Evolutionary conservation across 2,888 invertebrate genomes (phyloP).

Genomic region (Xanthorhoe designata): DNA sequence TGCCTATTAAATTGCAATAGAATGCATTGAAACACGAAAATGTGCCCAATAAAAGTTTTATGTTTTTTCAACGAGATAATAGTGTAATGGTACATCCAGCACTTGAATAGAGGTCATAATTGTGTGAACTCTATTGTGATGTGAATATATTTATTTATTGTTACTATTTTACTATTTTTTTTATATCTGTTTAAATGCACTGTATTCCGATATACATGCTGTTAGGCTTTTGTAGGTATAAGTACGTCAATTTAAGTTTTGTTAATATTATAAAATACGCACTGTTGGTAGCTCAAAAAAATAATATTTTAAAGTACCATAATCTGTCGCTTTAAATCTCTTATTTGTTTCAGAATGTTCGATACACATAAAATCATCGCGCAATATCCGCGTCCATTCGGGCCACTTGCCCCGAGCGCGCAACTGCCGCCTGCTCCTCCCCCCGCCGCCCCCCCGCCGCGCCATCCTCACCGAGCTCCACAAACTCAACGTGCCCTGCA

Average conservation of each 20-base stretch:
- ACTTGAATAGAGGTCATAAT: not conserved
- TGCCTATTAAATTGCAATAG: not conserved
- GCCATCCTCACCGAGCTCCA: constrained; percentile 88
- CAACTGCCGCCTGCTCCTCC: constrained; percentile 85
- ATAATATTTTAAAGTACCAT: not conserved
- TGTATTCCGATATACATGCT: too few species aligned
- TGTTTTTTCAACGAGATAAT: constrained; percentile 1
- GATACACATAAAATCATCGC: constrained; percentile 72
- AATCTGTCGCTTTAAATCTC: not conserved
- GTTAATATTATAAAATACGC: too few species aligned
- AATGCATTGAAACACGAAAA: not conserved
- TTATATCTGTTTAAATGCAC: too few species aligned
- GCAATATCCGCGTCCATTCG: constrained; percentile 77
- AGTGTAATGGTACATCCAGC: not conserved
- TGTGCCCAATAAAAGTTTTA: not conserved
- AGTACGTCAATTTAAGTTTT: too few species aligned
- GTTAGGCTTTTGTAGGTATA: too few species aligned
- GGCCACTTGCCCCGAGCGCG: constrained; percentile 80
- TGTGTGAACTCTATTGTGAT: not conserved
- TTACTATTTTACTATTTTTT: too few species aligned
- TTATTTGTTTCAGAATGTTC: constrained; percentile 86
- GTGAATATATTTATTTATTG: not conserved
- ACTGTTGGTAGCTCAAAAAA: too few species aligned
- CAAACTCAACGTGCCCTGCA: constrained; percentile 89
- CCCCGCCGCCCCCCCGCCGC: constrained; percentile 69